These are phyloP conservation scores for Microcebus lehilahytsara DNA, from an alignment of 2,113 vertebrate genomes.

Conservation along the genomic window DNA sequence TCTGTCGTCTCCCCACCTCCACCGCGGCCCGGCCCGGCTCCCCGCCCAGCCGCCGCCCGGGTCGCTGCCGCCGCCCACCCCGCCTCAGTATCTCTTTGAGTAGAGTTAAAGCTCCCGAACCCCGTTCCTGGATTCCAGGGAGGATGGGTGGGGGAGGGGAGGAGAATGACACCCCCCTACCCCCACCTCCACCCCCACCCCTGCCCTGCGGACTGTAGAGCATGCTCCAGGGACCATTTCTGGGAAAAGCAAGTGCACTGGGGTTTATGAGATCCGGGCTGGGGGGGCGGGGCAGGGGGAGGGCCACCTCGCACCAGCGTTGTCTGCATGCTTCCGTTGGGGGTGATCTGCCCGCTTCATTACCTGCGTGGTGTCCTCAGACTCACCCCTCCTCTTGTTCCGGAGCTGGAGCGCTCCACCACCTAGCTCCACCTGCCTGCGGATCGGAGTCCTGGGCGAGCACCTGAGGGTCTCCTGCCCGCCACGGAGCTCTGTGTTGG, in stretches of 20 bases:
- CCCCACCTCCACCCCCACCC: accelerated
- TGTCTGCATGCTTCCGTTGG: not conserved
- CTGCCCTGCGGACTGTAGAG: not conserved
- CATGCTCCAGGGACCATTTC: not conserved
- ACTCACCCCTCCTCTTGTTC: not conserved
- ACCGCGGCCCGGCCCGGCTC: accelerated
- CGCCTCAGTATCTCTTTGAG: not conserved
- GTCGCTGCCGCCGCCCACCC: accelerated
- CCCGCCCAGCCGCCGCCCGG: not conserved
- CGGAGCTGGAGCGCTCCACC: not conserved
- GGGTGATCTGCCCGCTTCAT: not conserved
- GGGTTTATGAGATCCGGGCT: not conserved
- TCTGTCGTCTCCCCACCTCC: not conserved
- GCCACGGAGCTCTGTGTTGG: not conserved
- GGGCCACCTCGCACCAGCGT: not conserved
- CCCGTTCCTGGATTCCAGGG: not conserved
- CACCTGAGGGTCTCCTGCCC: not conserved
- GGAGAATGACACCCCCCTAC: not conserved
- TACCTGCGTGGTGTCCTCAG: not conserved
- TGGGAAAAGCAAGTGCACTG: not conserved
- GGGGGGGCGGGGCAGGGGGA: too few relatives aligned
- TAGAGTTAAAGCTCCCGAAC: not conserved
- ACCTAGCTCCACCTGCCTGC: not conserved
- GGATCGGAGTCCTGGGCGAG: not conserved
- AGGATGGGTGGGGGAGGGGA: not conserved